Conservation (phyloP, 2,797 vertebrate genomes). For the Enteromius mattozi region DNA sequence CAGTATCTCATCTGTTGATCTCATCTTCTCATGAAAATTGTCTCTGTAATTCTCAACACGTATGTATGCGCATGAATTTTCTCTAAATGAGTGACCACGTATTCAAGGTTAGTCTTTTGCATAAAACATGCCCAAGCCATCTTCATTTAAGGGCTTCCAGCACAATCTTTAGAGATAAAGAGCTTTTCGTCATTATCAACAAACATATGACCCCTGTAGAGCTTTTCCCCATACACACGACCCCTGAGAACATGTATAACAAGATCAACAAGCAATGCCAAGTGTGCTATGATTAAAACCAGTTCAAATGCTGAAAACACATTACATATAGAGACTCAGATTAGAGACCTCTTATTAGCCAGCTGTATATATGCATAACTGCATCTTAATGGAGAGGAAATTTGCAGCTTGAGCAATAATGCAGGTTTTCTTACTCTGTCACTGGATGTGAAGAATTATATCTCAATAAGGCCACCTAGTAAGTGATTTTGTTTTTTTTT, state of each 20-base stretch:
- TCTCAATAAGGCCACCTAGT: background rate
- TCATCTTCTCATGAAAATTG: background rate
- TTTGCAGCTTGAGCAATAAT: background rate
- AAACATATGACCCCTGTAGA: background rate
- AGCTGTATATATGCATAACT: background rate
- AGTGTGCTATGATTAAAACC: background rate
- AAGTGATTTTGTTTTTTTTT: background rate
- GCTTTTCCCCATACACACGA: background rate
- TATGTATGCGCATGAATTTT: background rate
- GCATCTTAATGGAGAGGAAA: background rate
- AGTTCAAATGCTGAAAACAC: background rate
- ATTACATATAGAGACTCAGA: background rate
- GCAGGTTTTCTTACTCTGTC: background rate
- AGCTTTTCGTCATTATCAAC: background rate
- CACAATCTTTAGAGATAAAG: background rate
- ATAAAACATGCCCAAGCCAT: background rate
- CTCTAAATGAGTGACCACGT: background rate
- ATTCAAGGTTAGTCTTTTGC: background rate
- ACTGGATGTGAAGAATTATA: background rate
- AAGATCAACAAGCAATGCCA: background rate
- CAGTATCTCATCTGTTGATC: background rate
- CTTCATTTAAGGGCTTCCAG: no score
- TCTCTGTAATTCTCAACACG: background rate
- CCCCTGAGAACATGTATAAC: background rate
- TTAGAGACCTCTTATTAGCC: background rate